Percentiles rank a stretch among this genome's conserved stretches.
phyloP scores from a whole-genome alignment of 2,113 vertebrate genomes.

The Actenoides hombroni region DNA sequence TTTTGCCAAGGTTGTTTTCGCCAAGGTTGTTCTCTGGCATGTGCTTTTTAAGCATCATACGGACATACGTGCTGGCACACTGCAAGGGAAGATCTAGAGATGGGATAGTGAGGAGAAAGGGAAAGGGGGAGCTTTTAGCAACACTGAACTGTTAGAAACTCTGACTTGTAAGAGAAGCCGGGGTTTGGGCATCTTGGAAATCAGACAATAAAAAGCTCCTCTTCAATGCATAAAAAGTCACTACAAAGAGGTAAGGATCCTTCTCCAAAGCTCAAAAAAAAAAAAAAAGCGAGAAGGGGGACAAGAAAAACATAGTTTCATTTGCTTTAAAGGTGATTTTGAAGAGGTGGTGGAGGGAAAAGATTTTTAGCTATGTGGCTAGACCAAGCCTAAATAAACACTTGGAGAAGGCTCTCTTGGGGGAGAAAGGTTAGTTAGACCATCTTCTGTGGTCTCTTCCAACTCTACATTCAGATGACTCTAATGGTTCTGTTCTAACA shows the following conservation, averaged over 20 bases:
- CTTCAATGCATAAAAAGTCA: background rate
- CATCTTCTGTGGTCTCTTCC: background rate
- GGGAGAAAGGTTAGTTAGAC: background rate
- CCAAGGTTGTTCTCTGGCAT: background rate
- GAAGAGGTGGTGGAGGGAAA: background rate
- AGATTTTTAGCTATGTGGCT: background rate
- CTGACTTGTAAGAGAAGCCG: background rate
- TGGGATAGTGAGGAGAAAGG: background rate
- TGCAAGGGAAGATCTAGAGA: background rate
- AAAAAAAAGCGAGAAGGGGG: background rate
- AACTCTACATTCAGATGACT: background rate
- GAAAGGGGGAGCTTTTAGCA: background rate
- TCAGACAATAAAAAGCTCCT: background rate
- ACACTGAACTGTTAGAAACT: background rate
- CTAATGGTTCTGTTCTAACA: background rate
- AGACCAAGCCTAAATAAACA: background rate
- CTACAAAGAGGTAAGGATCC: background rate
- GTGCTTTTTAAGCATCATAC: background rate
- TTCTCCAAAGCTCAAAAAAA: background rate
- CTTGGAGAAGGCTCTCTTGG: background rate
- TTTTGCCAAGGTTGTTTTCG: background rate
- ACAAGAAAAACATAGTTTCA: background rate
- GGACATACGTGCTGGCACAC: background rate
- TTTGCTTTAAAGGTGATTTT: background rate
- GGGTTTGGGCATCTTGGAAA: background rate